Percentiles rank a stretch among this genome's conserved stretches.
Conservation (phyloP, 2,888 invertebrate species). For the Melikaiella ostensackeni region DNA sequence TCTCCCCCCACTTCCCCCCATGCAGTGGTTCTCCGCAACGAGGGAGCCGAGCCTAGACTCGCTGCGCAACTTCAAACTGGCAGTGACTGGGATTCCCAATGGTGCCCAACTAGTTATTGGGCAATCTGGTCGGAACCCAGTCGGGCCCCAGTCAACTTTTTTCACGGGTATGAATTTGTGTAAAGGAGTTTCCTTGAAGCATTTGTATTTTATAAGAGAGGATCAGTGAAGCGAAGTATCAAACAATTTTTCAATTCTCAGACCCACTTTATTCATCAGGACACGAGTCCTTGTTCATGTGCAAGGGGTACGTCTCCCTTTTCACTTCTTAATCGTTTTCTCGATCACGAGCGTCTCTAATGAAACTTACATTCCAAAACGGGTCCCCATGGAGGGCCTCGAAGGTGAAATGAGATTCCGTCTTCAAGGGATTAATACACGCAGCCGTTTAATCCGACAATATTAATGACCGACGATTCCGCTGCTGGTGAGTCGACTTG, state of each 20-base stretch:
- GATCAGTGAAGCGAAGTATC: conserved; percentile 30
- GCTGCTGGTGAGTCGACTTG: conserved; percentile 56
- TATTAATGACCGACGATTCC: conserved; percentile 75
- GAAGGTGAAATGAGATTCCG: conserved; percentile 73
- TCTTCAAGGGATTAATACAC: conserved; percentile 72
- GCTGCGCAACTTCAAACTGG: too few relatives aligned
- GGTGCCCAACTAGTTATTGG: too few relatives aligned
- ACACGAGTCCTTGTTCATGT: conserved; percentile 31
- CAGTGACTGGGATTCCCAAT: too few relatives aligned
- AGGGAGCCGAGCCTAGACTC: too few relatives aligned
- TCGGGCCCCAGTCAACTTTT: too few relatives aligned
- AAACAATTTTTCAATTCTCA: conserved; percentile 38
- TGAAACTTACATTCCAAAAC: conserved; percentile 71
- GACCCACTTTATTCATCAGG: conserved; percentile 34
- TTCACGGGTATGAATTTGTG: too few relatives aligned
- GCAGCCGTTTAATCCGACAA: conserved; percentile 75
- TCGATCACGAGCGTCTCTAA: conserved; percentile 67
- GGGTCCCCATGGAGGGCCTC: conserved; percentile 60
- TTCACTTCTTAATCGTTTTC: conserved; percentile 65
- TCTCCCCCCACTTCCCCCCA: too few relatives aligned
- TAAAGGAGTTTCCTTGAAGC: neutral
- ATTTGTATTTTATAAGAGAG: conserved; percentile 10
- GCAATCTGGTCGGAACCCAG: too few relatives aligned
- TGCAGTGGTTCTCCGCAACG: too few relatives aligned
- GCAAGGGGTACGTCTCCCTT: conserved; percentile 41